phyloP scores from a whole-genome alignment of 2,797 vertebrate species.

The Cyclura pinguis region DNA sequence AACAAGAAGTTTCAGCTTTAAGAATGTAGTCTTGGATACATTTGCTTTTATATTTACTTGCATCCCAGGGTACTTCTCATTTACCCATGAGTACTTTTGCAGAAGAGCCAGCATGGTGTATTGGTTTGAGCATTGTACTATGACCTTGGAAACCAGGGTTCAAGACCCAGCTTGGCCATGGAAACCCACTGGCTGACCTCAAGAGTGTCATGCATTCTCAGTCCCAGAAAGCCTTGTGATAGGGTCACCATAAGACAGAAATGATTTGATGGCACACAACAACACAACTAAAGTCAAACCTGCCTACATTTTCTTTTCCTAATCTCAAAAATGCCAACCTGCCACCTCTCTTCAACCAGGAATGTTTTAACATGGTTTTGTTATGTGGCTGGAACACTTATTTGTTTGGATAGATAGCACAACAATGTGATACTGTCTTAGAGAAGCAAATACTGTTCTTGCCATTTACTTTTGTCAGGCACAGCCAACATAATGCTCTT shows the following conservation, averaged over 20 bases:
- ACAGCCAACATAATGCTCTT: not conserved
- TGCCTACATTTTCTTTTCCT: constrained; percentile 5
- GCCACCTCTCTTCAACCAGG: not conserved
- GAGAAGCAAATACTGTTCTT: no score
- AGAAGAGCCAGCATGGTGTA: no score
- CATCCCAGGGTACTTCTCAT: not conserved
- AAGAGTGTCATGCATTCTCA: no score
- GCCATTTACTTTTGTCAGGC: not conserved
- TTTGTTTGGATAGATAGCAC: not conserved
- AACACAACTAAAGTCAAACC: no score
- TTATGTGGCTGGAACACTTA: not conserved
- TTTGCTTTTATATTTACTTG: not conserved
- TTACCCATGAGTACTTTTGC: not conserved
- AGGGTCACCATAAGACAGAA: no score
- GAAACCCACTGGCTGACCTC: no score
- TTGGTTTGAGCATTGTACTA: no score
- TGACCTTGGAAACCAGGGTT: no score
- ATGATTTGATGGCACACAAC: no score
- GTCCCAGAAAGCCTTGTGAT: no score
- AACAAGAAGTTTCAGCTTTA: not conserved
- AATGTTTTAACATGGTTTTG: not conserved
- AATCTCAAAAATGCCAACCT: not conserved
- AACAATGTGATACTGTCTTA: not conserved
- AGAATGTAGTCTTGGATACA: not conserved
- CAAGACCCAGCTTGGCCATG: no score